Base-by-base conservation (phyloP, 2,797 vertebrate genomes). In the Falco columbarius region DNA sequence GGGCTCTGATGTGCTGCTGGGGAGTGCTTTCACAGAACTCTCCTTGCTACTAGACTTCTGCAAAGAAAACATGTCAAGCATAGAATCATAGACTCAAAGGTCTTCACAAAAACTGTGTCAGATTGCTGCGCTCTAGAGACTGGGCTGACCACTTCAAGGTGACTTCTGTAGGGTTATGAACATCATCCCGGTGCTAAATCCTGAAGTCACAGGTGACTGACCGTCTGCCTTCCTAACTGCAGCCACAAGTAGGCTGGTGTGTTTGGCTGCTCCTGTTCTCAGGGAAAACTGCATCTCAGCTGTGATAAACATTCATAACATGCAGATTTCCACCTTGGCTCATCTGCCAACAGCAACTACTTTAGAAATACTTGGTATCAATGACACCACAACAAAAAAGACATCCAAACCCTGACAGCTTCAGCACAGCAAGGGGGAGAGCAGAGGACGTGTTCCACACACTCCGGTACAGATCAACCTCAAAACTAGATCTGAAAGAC, bases 41-140 rank as follows among this genome's bases (percentile, higher is more conserved):
- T 99, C 99, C 97, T 99, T 99, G 97, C 95, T 98, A 68, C 97
- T 97, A 8, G 99, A 98, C 97, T 99, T 99, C 99, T 99, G 94
- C 58, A 97, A 93, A 26, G 93, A 61, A 90, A 96, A 36, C 70
- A 94, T 1, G 10, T 23, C 29, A 38, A 55, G 40, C 32, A 20
- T 14, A 44, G 17, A 44, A 44, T 44, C 44, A 19, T 44, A 44
- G 44, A 44, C 44, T 44, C 44, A 32, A 80, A 40, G 22, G 40
- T 42, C 26, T 52, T 49, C 38, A 51, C 26, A 80, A 73, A 70
- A 70, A 38, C 11, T 9, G 34, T 3, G 1, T 17, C 51, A 34
- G 61, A 42, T 1, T 49, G 61, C 55, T 94, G 61, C 58, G 21
- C 23, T 42, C 58, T 32, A 27, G 32, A 58, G 52, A 44, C 34